Evolutionary conservation across 2,113 vertebrate genomes (phyloP).

Genomic region (Potamarius usumacintae): DNA sequence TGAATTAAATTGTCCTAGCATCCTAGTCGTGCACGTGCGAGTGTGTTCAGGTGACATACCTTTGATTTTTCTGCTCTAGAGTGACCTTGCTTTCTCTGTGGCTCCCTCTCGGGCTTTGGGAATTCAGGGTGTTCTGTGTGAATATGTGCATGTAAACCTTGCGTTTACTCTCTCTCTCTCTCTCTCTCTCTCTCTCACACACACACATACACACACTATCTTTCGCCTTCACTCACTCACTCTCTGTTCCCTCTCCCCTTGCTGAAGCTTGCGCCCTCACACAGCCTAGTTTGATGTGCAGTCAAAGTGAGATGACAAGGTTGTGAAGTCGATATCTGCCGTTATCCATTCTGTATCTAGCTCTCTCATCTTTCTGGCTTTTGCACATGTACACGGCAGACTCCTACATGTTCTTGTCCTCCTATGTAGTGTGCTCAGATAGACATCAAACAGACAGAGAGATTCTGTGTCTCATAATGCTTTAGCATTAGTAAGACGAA

Average conservation of each 20-base stretch:
- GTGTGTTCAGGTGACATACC: constrained; percentile 58
- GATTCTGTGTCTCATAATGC: background rate
- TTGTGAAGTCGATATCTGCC: background rate
- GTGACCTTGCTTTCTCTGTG: constrained; percentile 64
- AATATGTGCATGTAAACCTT: constrained; percentile 62
- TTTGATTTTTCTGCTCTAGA: constrained; percentile 56
- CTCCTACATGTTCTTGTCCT: constrained; percentile 28
- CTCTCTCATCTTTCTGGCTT: background rate
- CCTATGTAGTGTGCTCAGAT: constrained; percentile 43
- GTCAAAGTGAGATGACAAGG: constrained; percentile 43
- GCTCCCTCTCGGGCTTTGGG: constrained; percentile 64
- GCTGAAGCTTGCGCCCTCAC: constrained; percentile 63
- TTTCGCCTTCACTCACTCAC: constrained; percentile 44
- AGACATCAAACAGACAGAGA: constrained; percentile 12
- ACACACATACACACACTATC: constrained; percentile 53
- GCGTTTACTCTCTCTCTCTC: constrained; percentile 66
- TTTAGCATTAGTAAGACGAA: constrained; percentile 38
- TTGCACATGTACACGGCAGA: background rate
- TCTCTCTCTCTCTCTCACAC: constrained; percentile 68
- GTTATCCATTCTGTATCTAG: background rate
- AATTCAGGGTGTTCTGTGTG: constrained; percentile 53
- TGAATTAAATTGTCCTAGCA: background rate
- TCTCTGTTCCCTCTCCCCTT: constrained; percentile 52
- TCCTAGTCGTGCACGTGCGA: constrained; percentile 10
- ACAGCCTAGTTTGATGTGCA: constrained; percentile 48